A percentile compares a stretch with the other conserved stretches of the same genome.
These are phyloP conservation scores for Danio tinwini DNA, from an alignment of 2,797 vertebrate species.

Conservation along the genomic window DNA sequence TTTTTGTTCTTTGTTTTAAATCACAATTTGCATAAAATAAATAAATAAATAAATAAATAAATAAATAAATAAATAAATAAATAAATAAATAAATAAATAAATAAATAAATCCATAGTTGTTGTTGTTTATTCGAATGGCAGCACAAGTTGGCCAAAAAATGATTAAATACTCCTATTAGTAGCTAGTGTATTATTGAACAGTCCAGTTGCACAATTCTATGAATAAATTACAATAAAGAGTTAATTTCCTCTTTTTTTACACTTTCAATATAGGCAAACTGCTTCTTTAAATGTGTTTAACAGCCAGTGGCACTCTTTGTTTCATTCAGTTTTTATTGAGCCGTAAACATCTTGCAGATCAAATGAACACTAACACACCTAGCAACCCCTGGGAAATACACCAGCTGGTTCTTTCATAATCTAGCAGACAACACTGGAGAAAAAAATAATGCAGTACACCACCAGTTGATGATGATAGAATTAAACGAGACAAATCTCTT, in stretches of 20 bases:
- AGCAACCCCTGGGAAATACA: conserved; percentile 18
- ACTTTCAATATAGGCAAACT: neutral
- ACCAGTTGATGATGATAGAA: neutral
- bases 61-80: too few species aligned
- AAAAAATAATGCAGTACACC: neutral
- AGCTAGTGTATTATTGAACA: too few species aligned
- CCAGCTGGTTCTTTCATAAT: conserved; percentile 27
- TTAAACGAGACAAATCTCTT: neutral
- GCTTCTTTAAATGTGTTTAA: conserved; percentile 9
- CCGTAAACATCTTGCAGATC: conserved; percentile 54
- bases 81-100: too few species aligned
- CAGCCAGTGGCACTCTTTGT: neutral
- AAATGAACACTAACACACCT: conserved; percentile 37
- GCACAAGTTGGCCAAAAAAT: neutral
- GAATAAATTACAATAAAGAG: too few species aligned
- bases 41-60: too few species aligned
- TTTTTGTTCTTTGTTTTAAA: too few species aligned
- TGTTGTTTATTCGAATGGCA: neutral
- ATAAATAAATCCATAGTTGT: neutral
- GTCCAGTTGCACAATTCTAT: too few species aligned
- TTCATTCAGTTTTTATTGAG: neutral
- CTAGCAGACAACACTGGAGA: neutral
- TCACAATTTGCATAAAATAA: too few species aligned
- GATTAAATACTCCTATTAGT: too few species aligned
- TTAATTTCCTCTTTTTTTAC: too few species aligned